Base-by-base conservation (phyloP, 2,113 vertebrate genomes). In the Ibidorhyncha struthersii region DNA sequence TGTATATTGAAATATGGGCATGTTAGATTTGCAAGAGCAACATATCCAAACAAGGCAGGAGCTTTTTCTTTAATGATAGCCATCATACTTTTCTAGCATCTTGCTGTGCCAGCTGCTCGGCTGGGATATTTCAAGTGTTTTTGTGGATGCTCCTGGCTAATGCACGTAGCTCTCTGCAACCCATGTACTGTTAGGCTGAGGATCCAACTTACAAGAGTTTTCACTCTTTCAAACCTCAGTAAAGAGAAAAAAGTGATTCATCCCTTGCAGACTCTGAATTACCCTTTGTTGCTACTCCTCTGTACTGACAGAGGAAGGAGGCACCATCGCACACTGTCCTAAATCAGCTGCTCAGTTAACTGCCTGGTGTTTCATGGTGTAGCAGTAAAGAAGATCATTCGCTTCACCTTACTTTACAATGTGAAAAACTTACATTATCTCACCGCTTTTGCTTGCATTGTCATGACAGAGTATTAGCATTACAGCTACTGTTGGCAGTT, bases 361-460 rank as follows among this genome's bases (percentile, higher is more conserved):
- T 62, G 22, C 4, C 10, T 2, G 0, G 0, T 34, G 32, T 52
- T 81, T 41, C 19, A 18, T 9, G 16, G 5, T n/a, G 47, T 59
- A 78, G 26, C 23, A 72, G 18, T 17, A 50, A 62, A 84, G 84
- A 20, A 47, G 4, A 20, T 76, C 6, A 69, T 79, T 82, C 13
- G 13, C 8, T 82, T 87, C n/a, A 73, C 18, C 8, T 72, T n/a
- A 30, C 41, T 79, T 92, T 61, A 72, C 11, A 49, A 21, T 16
- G 6, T 34, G 80, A 63, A 43, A 63, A 92, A 23, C 12, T 59
- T 79, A 14, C 40, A 49, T 55, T 62, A 27, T 66, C n/a, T 80
- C 58, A 22, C 8, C 23, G 32, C 13, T 76, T 87, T 50, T 80
- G 6, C 34, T 82, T 73, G 20, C 38, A 38, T 85, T 70, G n/a